These are phyloP conservation scores for Taenaris catops DNA, from an alignment of 2,888 invertebrate genomes.

Conservation along the genomic window DNA sequence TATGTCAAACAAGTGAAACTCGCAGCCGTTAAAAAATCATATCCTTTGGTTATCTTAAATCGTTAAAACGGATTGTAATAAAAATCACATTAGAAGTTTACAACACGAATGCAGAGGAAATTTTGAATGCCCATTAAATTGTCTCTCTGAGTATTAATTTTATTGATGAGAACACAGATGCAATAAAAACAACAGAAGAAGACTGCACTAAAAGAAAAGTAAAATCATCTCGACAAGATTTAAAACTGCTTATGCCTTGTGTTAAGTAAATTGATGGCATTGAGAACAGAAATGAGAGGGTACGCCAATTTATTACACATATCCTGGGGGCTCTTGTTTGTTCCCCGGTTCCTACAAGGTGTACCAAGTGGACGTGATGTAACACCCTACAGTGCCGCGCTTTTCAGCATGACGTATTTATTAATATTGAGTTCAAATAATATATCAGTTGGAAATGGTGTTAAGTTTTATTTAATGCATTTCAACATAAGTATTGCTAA, in stretches of 20 bases:
- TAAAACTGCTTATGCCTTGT: constrained; percentile 17
- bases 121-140: constrained; percentile 22
- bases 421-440: constrained; percentile 25
- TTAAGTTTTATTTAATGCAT: constrained; percentile 4
- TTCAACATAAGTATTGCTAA: constrained; percentile 5
- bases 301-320: constrained; percentile 61
- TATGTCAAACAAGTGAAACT: constrained; percentile 21
- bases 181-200: constrained; percentile 4
- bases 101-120: constrained; percentile 15
- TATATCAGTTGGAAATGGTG: constrained; percentile 14
- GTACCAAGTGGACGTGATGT: constrained; percentile 33
- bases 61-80: constrained; percentile 21
- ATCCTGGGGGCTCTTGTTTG: constrained; percentile 57
- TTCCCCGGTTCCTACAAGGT: constrained; percentile 49
- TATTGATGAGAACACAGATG: constrained; percentile 17
- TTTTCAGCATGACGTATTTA: constrained; percentile 59
- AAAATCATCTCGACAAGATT: constrained; percentile 11
- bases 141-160: constrained; percentile 15
- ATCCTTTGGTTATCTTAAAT: constrained; percentile 21
- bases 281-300: constrained; percentile 46
- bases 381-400: constrained; percentile 51
- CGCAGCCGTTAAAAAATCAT: constrained; percentile 22
- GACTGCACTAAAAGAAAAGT: constrained; percentile 2
- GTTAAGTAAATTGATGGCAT: constrained; percentile 44
- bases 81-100: constrained; percentile 22